Conservation (phyloP, 2,888 invertebrate genomes). For the Pedicia rivosa region DNA sequence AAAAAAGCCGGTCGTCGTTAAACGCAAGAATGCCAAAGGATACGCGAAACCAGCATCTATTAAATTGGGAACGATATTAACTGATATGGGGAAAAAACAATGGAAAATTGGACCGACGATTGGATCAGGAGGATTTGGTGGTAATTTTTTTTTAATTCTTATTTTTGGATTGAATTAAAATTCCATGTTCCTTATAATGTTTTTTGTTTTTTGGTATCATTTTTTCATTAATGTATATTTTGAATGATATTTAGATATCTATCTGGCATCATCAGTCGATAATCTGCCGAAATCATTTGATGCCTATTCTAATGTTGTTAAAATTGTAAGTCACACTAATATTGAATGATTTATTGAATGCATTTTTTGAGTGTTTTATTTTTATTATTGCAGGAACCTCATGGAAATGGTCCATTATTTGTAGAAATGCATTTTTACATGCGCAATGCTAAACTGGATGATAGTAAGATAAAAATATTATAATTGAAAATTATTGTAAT, state of each 20-base stretch:
- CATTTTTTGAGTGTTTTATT: conserved; percentile 6
- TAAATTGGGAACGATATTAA: conserved; percentile 51
- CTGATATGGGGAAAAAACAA: conserved; percentile 56
- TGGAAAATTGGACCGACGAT: conserved; percentile 82
- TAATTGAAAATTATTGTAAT: neutral
- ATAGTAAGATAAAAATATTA: conserved; percentile 36
- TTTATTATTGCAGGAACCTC: conserved; percentile 54
- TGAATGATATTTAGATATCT: too few species aligned
- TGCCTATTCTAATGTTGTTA: conserved; percentile 52
- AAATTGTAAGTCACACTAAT: conserved; percentile 49
- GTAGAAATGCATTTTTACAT: conserved; percentile 87
- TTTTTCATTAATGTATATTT: too few species aligned
- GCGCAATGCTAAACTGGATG: conserved; percentile 51
- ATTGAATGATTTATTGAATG: too few species aligned
- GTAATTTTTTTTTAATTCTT: too few species aligned
- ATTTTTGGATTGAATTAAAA: too few species aligned
- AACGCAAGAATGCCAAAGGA: conserved; percentile 19
- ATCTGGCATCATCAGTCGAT: conserved; percentile 53
- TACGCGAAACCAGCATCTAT: conserved; percentile 26
- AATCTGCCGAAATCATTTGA: conserved; percentile 35
- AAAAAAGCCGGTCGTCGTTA: conserved; percentile 4
- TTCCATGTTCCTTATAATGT: too few species aligned
- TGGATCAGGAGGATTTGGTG: conserved; percentile 85
- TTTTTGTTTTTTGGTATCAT: too few species aligned
- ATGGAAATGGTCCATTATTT: conserved; percentile 84